These are phyloP conservation scores for Eilema caniola DNA, from an alignment of 2,888 invertebrate species.

Conservation along the genomic window DNA sequence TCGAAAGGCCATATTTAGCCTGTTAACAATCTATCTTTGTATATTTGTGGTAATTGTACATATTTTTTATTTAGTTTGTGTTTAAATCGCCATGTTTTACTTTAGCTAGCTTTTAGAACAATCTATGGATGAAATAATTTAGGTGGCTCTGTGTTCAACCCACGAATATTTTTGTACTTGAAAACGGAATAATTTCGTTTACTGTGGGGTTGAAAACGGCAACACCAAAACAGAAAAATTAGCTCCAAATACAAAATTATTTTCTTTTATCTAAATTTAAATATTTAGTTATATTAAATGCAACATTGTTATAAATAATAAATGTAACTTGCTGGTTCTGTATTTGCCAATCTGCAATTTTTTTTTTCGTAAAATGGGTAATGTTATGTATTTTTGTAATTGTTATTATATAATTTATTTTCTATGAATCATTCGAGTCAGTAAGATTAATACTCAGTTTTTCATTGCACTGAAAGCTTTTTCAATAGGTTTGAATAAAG, in stretches of 20 bases:
- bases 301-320: background rate
- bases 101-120: conserved; percentile 45
- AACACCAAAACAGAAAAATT: background rate
- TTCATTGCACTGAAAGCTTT: background rate
- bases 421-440: conserved; percentile 23
- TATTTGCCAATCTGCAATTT: conserved; percentile 10
- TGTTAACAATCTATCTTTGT: conserved; percentile 55
- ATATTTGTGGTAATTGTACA: conserved; percentile 74
- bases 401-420: conserved; percentile 49
- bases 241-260: background rate
- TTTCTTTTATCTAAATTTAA: background rate
- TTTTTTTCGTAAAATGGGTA: conserved; percentile 32
- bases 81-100: conserved; percentile 71
- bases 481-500: conserved; percentile 6
- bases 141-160: no score
- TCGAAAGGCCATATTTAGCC: conserved; percentile 43
- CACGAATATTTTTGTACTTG: no score
- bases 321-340: background rate
- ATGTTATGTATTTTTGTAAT: conserved; percentile 36
- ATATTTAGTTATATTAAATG: background rate
- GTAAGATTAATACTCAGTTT: conserved; percentile 19
- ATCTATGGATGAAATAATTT: background rate
- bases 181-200: no score
- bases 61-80: conserved; percentile 69
- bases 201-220: no score